phyloP scores from a whole-genome alignment of 1,140 invertebrate genomes.

The Lordiphosa collinella region DNA sequence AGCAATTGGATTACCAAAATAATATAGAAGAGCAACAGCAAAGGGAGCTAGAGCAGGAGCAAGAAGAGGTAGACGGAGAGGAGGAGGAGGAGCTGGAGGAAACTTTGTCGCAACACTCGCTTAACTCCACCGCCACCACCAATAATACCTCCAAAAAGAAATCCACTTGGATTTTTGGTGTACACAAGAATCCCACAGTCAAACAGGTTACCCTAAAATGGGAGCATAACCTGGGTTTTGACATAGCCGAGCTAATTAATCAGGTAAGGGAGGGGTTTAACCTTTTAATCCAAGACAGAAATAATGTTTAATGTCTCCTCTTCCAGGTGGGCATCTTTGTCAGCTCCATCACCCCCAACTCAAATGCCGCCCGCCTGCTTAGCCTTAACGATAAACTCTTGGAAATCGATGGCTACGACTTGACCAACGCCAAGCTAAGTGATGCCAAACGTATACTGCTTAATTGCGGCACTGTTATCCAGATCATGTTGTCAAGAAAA shows the following conservation, averaged over 20 bases:
- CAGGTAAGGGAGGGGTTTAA: constrained; percentile 26
- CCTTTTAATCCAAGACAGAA: too few relatives aligned
- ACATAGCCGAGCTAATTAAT: constrained; percentile 63
- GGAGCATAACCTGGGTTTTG: constrained; percentile 61
- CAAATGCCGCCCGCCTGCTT: constrained; percentile 81
- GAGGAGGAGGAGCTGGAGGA: constrained; percentile 40
- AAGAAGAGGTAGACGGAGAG: constrained; percentile 27
- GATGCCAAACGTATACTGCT: constrained; percentile 81
- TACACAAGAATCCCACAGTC: constrained; percentile 83
- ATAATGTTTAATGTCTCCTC: neutral
- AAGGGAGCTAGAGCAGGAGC: constrained; percentile 13
- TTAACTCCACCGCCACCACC: constrained; percentile 59
- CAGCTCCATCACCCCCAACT: constrained; percentile 81
- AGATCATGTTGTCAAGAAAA: constrained; percentile 81
- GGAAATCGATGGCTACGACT: constrained; percentile 83
- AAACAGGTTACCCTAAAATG: constrained; percentile 71
- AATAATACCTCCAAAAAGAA: constrained; percentile 61
- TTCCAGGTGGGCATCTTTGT: constrained; percentile 82
- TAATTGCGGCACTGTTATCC: constrained; percentile 80
- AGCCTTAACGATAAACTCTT: constrained; percentile 83
- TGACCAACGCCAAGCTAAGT: constrained; percentile 82
- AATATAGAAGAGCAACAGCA: constrained; percentile 33
- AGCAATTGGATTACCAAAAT: constrained; percentile 63
- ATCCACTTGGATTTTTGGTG: constrained; percentile 82
- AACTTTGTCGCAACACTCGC: constrained; percentile 57